These are phyloP conservation scores for Zaprionus kolodkinae DNA, from an alignment of 1,140 invertebrate species.

Conservation along the genomic window DNA sequence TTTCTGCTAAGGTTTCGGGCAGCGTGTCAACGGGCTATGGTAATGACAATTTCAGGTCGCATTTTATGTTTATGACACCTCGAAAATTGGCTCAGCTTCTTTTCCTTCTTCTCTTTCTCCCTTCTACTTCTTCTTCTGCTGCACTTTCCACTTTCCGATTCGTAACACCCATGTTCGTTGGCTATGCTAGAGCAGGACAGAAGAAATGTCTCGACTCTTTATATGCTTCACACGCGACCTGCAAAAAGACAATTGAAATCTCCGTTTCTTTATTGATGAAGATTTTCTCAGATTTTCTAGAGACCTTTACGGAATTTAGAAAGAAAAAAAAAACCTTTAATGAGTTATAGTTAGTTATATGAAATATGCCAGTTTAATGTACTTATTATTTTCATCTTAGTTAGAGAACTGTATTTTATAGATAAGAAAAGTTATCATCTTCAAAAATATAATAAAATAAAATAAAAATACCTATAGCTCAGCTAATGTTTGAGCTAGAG, in stretches of 20 bases:
- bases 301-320: constrained; percentile 8
- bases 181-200: not conserved
- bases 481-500: not conserved
- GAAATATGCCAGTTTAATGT: not conserved
- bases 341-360: not conserved
- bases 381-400: not conserved
- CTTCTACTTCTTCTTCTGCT: not conserved
- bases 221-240: constrained; percentile 3
- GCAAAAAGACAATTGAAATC: not conserved
- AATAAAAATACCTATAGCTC: not conserved
- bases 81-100: constrained; percentile 1
- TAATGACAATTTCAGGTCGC: constrained; percentile 11
- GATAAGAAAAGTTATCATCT: too few species aligned
- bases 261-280: constrained; percentile 7
- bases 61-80: constrained; percentile 3
- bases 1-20: constrained; percentile 6
- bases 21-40: constrained; percentile 25
- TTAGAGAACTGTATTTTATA: too few species aligned
- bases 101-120: not conserved
- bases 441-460: too few species aligned
- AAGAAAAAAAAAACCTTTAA: not conserved
- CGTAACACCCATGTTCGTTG: not conserved
- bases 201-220: constrained; percentile 2
- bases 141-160: constrained; percentile 27
- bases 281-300: constrained; percentile 9